phyloP scores from a whole-genome alignment of 2,113 vertebrate genomes.

The Poecile atricapillus region DNA sequence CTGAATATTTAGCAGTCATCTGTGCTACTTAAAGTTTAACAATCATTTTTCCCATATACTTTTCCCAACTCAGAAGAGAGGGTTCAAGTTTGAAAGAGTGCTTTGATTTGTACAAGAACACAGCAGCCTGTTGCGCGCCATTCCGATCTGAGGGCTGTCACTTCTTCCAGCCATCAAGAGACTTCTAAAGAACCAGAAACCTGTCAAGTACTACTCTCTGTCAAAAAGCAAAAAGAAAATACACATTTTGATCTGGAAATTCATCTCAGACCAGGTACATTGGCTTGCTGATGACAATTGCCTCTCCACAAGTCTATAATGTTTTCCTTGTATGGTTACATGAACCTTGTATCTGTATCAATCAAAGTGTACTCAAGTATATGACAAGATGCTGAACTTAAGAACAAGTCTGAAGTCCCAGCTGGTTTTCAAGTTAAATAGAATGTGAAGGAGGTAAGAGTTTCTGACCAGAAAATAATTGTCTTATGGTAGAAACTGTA shows the following conservation, averaged over 20 bases:
- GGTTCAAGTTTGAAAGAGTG: background rate
- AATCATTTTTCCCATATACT: background rate
- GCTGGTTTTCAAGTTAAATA: constrained; percentile 30
- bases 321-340: constrained; percentile 41
- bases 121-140: constrained; percentile 22
- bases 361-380: constrained; percentile 47
- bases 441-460: background rate
- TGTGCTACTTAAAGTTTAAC: background rate
- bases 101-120: constrained; percentile 62
- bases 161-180: constrained; percentile 43
- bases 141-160: constrained; percentile 59
- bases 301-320: background rate
- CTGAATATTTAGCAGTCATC: background rate
- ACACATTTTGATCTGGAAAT: constrained; percentile 61
- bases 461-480: constrained; percentile 25
- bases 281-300: constrained; percentile 52
- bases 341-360: constrained; percentile 38
- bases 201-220: constrained; percentile 46
- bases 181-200: constrained; percentile 57
- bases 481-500: background rate
- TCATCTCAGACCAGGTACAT: constrained; percentile 43
- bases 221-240: constrained; percentile 56
- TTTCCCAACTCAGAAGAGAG: constrained; percentile 1
- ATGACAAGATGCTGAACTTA: constrained; percentile 35
- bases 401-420: constrained; percentile 32